Conservation (phyloP, 2,113 vertebrate genomes). For the Octodon degus region DNA sequence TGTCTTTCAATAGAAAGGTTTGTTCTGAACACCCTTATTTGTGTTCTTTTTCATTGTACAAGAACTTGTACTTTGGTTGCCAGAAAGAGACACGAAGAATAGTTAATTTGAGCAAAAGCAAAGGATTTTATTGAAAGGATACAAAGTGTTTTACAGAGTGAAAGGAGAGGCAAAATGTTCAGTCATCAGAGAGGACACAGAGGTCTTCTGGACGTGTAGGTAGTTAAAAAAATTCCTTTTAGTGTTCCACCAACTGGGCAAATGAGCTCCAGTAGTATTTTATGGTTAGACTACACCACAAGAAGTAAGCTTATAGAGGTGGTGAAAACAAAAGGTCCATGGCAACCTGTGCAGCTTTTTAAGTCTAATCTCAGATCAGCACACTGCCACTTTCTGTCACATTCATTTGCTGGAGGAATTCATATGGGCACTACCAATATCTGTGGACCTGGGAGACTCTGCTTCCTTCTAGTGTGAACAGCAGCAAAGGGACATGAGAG, state of each 20-base stretch:
- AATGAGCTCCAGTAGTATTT: background rate
- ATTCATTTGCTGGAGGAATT: background rate
- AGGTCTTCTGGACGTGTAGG: background rate
- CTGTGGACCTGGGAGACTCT: background rate
- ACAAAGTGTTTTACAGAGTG: background rate
- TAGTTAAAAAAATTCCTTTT: background rate
- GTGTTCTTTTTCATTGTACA: slow-evolving; percentile 13
- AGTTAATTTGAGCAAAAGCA: background rate
- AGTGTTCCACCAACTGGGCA: too few species aligned
- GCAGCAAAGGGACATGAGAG: background rate
- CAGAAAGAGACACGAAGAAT: background rate
- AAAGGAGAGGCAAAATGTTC: background rate
- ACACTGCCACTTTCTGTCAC: background rate
- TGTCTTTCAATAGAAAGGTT: slow-evolving; percentile 17
- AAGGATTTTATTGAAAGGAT: background rate
- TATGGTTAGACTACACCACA: background rate
- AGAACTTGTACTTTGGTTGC: background rate
- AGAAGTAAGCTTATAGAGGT: background rate
- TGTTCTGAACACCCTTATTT: background rate
- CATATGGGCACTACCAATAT: background rate
- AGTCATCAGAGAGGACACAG: background rate
- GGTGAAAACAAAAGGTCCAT: background rate
- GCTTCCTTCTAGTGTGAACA: background rate
- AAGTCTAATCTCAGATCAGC: background rate
- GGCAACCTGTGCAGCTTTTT: background rate